Base-by-base conservation (phyloP, 2,797 vertebrate genomes). In the Parambassis ranga region DNA sequence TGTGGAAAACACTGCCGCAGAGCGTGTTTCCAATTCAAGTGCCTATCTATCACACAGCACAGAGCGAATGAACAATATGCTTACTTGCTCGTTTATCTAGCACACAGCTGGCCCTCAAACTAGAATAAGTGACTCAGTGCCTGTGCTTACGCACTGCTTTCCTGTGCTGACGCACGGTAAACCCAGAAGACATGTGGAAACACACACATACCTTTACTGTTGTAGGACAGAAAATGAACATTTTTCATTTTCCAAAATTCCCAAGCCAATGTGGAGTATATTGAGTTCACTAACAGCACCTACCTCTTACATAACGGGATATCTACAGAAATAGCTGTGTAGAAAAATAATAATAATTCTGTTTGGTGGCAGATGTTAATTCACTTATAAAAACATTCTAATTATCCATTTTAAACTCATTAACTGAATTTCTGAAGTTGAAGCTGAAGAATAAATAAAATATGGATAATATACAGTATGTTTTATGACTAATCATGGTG, bases 101-200 rank as follows among this genome's bases (percentile, higher is more conserved):
- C 80, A 85, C 88, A 87, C 88, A 87, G 82, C 83, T 90, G 85
- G 77, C 60, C 74, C 71, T 65, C 44, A 35, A 69, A 81, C 56
- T 57, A 66, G 63, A 82, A 36, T 28, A 79, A 71, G 53, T 67
- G 69, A 81, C 24, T 75, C 72, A 58, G 37, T 51, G 56, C 16
- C 38, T n/a, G 43, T 78, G 84, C 80, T 79, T 83, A 83, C 65
- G 69, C 81, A 70, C 37, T 39, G 47, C 49, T 68, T 62, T 63
- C 14, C 59, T 53, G 48, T 44, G 41, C 31, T 87, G 82, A 85
- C 67, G 75, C 70, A 66, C 14, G 5, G 7, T 4, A 33, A 13
- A 65, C 52, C 47, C 58, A 39, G 35, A 7, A 33, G 52, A 59
- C 48, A 50, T 62, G 68, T 52, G 65, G 47, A 79, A 65, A 52